These are phyloP conservation scores for Pseudococcus longispinus DNA, from an alignment of 2,888 invertebrate species.

Conservation along the genomic window DNA sequence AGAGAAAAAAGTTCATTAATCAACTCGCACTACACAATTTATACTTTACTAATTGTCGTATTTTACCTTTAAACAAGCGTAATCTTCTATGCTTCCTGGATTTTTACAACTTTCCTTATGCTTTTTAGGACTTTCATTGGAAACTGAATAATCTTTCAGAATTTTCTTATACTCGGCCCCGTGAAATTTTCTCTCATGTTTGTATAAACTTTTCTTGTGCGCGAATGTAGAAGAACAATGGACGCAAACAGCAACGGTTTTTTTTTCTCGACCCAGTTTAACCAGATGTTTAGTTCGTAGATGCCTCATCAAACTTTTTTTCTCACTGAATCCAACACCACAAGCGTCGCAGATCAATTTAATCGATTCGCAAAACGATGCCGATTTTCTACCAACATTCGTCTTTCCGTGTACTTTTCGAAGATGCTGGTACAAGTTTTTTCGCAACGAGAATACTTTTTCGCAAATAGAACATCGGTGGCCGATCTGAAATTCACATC, in stretches of 20 bases:
- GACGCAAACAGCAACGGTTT: conserved; percentile 11
- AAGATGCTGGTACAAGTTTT: conserved; percentile 24
- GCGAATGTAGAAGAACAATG: conserved; percentile 28
- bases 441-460: conserved; percentile 24
- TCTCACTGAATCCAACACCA: conserved; percentile 21
- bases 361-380: background rate
- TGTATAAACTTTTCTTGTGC: conserved; percentile 31
- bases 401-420: conserved; percentile 36
- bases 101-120: background rate
- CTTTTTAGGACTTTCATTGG: background rate
- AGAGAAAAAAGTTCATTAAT: background rate
- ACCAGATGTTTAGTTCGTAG: background rate
- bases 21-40: background rate
- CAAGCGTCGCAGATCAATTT: conserved; percentile 34
- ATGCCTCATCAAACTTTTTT: conserved; percentile 21
- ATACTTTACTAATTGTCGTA: background rate
- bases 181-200: conserved; percentile 36
- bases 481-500: background rate
- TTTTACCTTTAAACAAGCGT: conserved; percentile 3
- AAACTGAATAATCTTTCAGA: background rate
- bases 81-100: conserved; percentile 2
- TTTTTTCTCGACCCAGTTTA: conserved; percentile 21
- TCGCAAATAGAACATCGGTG: conserved; percentile 9
- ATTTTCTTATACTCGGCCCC: conserved; percentile 21
- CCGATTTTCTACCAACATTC: conserved; percentile 20